Evolutionary conservation across 2,797 vertebrate species (phyloP), one percentile per base, ranked within the genome.

Genomic region (Esox lucius): DNA sequence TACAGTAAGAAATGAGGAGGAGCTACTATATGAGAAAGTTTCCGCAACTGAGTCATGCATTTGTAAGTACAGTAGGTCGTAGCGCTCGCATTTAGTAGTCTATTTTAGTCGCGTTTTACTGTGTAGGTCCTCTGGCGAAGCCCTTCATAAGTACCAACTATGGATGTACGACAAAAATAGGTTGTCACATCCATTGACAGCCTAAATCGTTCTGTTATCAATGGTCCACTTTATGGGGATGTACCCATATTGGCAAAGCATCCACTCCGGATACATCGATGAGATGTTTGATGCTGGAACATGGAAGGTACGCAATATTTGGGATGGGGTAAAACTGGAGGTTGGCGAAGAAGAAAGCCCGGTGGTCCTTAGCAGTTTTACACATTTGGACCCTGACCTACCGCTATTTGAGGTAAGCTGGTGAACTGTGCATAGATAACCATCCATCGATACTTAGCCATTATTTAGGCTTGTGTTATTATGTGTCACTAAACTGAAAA

Each of bases 351-450:
- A 95, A 83, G 83, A 80, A 82, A 93, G 95, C 80, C 94, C 96
- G 3, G 97, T 97, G 78, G 95, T 98, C 33, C 91, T 98, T 79
- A 94, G 95, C 91, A 97, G 97, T 86, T 97, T 97, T 90, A 98
- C 97, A 0, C 97, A 97, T 86, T 91, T 98, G 82, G 97, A 98
- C 86, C 97, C 97, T 5, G 97, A 98, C 88, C 90, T 98, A 84
- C 97, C 96, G 72, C 92, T 93, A 70, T 86, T 94, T 78, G 96
- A 97, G 96, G 97, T 98, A 94, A 94, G 93, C 17, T 9, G 16
- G 28, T 13, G 28, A 33, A 31, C 39, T 53, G 49, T 53, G 5
- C 49, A 15, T 53, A 53, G 53, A 53, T 1, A n/a, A 8, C 8
- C 19, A 5, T 53, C 17, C 17, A 53, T n/a, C 16, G n/a, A 22